Evolutionary conservation across 2,797 vertebrate genomes (phyloP).

Genomic region (Mormyrus proboscirostris): DNA sequence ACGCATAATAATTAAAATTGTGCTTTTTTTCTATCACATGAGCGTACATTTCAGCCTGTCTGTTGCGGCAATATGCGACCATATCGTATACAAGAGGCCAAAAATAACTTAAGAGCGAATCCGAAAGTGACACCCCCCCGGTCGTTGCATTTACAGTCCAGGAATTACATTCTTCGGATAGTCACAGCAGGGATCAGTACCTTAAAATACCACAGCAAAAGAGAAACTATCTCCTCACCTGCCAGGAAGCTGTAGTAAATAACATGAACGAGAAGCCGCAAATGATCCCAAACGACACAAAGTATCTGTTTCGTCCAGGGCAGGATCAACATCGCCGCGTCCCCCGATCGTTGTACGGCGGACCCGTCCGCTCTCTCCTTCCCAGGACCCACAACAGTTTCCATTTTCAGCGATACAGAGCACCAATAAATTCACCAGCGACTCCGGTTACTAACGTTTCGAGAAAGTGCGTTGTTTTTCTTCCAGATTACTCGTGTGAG

Average conservation of each 20-base stretch:
- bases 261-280: slow-evolving; percentile 61
- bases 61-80: not conserved
- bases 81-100: too few relatives aligned
- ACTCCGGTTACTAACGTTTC: not conserved
- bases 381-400: slow-evolving; percentile 32
- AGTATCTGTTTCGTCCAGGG: slow-evolving; percentile 66
- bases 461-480: not conserved
- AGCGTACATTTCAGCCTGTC: not conserved
- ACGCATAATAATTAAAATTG: not conserved
- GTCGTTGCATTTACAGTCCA: not conserved
- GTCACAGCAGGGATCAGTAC: not conserved
- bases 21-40: not conserved
- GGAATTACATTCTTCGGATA: not conserved
- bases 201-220: not conserved
- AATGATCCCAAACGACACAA: slow-evolving; percentile 61
- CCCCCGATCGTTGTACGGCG: slow-evolving; percentile 55
- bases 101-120: not conserved
- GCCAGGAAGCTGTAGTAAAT: slow-evolving; percentile 66
- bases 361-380: slow-evolving; percentile 33
- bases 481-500: not conserved
- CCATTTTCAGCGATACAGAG: slow-evolving; percentile 43
- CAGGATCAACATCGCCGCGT: slow-evolving; percentile 56
- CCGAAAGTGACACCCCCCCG: not conserved
- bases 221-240: slow-evolving; percentile 43
- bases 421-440: slow-evolving; percentile 1